These are phyloP conservation scores for Callyntrura sp. DNA, from an alignment of 2,888 invertebrate species.

Conservation along the genomic window DNA sequence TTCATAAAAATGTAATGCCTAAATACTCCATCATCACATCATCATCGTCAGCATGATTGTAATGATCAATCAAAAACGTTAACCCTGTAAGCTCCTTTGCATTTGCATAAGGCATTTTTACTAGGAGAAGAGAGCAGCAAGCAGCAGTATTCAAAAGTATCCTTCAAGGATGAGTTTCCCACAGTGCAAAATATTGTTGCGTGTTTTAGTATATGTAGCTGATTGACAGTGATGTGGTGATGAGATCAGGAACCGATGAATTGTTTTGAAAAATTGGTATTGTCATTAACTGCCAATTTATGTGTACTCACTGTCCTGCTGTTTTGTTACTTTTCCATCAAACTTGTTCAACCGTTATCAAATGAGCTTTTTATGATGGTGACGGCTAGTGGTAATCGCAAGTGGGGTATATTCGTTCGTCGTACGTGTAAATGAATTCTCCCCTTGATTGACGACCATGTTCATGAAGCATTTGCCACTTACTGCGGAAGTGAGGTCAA, in stretches of 20 bases:
- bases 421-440: slow-evolving; percentile 52
- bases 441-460: slow-evolving; percentile 32
- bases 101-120: slow-evolving; percentile 56
- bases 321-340: slow-evolving; percentile 58
- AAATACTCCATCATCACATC: slow-evolving; percentile 41
- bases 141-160: slow-evolving; percentile 39
- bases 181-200: slow-evolving; percentile 65
- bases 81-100: slow-evolving; percentile 26
- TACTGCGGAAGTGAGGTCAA: slow-evolving; percentile 60
- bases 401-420: no score
- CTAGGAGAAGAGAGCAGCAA: not conserved
- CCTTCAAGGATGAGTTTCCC: slow-evolving; percentile 65
- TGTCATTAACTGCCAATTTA: slow-evolving; percentile 70
- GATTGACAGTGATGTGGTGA: slow-evolving; percentile 59
- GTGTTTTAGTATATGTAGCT: not conserved
- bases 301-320: slow-evolving; percentile 57
- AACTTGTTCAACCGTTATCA: slow-evolving; percentile 24
- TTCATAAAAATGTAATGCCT: slow-evolving; percentile 51
- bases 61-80: slow-evolving; percentile 56
- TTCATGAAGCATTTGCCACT: slow-evolving; percentile 28
- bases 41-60: slow-evolving; percentile 1
- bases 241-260: slow-evolving; percentile 53
- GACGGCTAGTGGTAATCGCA: not conserved
- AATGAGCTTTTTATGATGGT: slow-evolving; percentile 50
- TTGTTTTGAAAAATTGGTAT: slow-evolving; percentile 64